phyloP scores from a whole-genome alignment of 1,140 invertebrate species.

The Brachionus rubens region DNA sequence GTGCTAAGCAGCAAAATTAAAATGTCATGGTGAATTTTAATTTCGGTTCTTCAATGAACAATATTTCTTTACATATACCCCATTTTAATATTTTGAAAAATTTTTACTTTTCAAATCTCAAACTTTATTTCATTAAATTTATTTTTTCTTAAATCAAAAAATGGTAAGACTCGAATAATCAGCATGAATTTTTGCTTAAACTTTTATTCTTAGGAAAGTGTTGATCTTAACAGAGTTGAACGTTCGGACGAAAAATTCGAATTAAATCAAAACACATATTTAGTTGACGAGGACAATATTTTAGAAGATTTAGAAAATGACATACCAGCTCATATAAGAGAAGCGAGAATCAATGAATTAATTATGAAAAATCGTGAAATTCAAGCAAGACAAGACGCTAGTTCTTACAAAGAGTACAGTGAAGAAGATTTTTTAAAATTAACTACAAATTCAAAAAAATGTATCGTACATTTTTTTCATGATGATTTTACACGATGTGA shows the following conservation, averaged over 20 bases:
- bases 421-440: constrained; percentile 57
- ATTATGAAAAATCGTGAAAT: constrained; percentile 52
- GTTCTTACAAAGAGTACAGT: constrained; percentile 52
- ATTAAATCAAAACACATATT: neutral
- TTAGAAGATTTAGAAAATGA: constrained; percentile 53
- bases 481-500: constrained; percentile 57
- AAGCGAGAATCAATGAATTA: constrained; percentile 53
- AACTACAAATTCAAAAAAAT: constrained; percentile 54
- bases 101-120: too few relatives aligned
- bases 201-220: too few relatives aligned
- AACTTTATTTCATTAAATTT: too few relatives aligned
- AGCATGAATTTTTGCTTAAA: neutral
- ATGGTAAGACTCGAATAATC: neutral
- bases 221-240: neutral
- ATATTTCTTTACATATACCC: too few relatives aligned
- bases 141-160: neutral
- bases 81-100: neutral
- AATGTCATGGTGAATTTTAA: constrained; percentile 14
- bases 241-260: neutral
- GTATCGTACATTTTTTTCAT: constrained; percentile 59
- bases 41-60: too few relatives aligned
- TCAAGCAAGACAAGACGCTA: constrained; percentile 51
- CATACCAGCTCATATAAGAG: constrained; percentile 55
- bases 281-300: constrained; percentile 51
- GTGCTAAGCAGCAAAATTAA: constrained; percentile 5